A percentile compares a stretch with the other conserved stretches of the same genome.
Conservation (phyloP, 2,797 vertebrate genomes). For the Thamnophis elegans region DNA sequence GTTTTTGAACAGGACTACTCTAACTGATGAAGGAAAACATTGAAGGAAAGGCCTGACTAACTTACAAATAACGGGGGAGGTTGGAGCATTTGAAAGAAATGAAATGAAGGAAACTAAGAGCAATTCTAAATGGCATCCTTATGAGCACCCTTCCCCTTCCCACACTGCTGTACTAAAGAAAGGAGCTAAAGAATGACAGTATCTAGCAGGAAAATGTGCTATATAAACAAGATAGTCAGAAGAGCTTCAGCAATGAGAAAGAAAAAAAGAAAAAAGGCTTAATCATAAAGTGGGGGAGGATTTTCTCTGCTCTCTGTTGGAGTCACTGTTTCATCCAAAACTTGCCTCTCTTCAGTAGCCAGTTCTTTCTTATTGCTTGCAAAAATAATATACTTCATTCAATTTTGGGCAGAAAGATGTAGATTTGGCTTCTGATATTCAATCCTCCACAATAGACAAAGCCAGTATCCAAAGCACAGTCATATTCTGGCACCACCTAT, state of each 20-base stretch:
- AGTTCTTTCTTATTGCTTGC: not conserved
- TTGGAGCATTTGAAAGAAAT: not conserved
- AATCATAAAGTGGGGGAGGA: not conserved
- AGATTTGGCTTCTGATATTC: not conserved
- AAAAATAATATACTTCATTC: not conserved
- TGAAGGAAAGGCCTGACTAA: not conserved
- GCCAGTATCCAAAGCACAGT: not conserved
- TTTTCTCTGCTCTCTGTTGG: not conserved
- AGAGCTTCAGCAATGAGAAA: not conserved
- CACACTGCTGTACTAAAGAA: not conserved
- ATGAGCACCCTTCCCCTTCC: not conserved
- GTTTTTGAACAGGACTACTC: not conserved
- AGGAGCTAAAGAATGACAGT: not conserved
- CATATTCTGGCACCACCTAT: not conserved
- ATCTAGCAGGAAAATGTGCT: not conserved
- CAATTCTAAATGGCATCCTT: not conserved
- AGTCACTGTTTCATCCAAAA: no score
- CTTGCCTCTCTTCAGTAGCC: not conserved
- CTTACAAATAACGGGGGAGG: not conserved
- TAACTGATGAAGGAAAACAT: not conserved
- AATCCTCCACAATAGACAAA: not conserved
- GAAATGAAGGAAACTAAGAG: not conserved
- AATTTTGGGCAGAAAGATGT: not conserved
- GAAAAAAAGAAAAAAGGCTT: not conserved
- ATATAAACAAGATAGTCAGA: not conserved